These are phyloP conservation scores for Felis chaus DNA, from an alignment of 2,113 vertebrate genomes.

Conservation along the genomic window DNA sequence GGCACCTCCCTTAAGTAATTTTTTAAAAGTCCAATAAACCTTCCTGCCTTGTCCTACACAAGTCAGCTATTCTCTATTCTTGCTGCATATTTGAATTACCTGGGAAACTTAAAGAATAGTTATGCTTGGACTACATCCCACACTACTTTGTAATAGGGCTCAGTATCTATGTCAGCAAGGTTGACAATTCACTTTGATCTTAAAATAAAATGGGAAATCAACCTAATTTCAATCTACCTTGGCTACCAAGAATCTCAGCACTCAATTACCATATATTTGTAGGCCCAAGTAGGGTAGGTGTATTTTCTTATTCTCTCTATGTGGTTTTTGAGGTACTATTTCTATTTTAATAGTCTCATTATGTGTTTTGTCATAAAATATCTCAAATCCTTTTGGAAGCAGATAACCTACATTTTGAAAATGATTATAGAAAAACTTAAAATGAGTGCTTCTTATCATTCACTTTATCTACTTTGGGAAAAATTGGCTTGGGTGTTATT, in stretches of 20 bases:
- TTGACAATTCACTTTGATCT: slow-evolving; percentile 24
- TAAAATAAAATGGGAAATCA: slow-evolving; percentile 44
- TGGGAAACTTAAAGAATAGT: slow-evolving; percentile 12
- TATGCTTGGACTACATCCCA: background rate
- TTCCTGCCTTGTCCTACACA: background rate
- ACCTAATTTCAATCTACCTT: slow-evolving; percentile 42
- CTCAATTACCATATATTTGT: slow-evolving; percentile 30
- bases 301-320: slow-evolving; percentile 2
- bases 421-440: slow-evolving; percentile 33
- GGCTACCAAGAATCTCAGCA: background rate
- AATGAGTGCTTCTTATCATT: background rate
- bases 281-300: background rate
- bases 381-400: background rate
- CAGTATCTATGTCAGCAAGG: background rate
- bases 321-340: background rate
- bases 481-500: background rate
- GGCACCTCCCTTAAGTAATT: too few species aligned
- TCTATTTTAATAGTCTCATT: slow-evolving; percentile 16
- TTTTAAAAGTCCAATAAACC: background rate
- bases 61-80: background rate
- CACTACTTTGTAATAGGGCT: slow-evolving; percentile 31
- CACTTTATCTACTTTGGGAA: background rate
- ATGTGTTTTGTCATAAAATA: background rate
- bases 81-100: background rate
- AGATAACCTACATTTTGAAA: slow-evolving; percentile 7